phyloP scores from a whole-genome alignment of 1,140 invertebrate species.

The Spodoptera litura region DNA sequence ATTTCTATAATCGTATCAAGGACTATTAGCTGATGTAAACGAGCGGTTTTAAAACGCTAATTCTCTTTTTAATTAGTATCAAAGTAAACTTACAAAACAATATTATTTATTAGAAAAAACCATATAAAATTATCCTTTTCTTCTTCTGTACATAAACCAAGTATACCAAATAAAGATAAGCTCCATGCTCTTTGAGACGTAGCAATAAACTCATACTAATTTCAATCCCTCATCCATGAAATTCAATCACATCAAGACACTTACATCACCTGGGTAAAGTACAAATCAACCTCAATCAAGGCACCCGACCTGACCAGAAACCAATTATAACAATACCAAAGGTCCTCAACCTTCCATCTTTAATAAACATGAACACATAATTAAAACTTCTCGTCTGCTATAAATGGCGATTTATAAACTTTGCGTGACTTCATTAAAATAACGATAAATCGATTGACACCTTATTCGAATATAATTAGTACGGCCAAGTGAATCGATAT shows the following conservation, averaged over 20 bases:
- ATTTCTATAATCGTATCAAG: constrained; percentile 68
- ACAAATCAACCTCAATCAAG: neutral
- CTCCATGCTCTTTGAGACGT: too few species aligned
- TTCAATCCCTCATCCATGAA: too few species aligned
- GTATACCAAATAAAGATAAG: too few species aligned
- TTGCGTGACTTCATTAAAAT: constrained; percentile 47
- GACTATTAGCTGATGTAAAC: constrained; percentile 51
- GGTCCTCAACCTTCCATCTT: constrained; percentile 41
- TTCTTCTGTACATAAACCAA: too few species aligned
- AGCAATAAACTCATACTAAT: too few species aligned
- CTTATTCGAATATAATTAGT: constrained; percentile 47
- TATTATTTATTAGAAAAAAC: too few species aligned
- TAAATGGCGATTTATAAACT: constrained; percentile 47
- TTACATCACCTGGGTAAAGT: neutral
- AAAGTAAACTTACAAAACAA: neutral
- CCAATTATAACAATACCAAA: constrained; percentile 18
- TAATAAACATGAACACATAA: constrained; percentile 45
- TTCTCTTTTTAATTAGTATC: neutral
- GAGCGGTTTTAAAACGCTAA: constrained; percentile 46
- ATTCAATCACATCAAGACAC: too few species aligned
- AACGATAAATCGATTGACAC: constrained; percentile 45
- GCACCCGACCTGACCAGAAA: constrained; percentile 22
- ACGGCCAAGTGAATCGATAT: constrained; percentile 18
- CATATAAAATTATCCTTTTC: too few species aligned
- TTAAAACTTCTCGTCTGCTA: constrained; percentile 37